Conservation (phyloP, 2,888 invertebrate species). For the Lochmaea capreae region DNA sequence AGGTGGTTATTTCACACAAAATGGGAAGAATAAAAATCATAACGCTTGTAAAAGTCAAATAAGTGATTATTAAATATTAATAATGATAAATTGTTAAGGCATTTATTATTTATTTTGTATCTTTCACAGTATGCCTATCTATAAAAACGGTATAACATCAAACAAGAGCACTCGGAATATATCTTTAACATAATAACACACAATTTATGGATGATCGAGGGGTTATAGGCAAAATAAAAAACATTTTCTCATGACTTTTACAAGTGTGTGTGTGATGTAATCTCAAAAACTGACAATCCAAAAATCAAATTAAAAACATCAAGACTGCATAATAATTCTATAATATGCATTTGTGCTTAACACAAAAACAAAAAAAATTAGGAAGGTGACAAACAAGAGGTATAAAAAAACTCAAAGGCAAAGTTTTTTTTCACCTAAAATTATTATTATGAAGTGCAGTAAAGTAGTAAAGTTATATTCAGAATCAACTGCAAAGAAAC, state of each 20-base stretch:
- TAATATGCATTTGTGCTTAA: background rate
- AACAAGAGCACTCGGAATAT: too few species aligned
- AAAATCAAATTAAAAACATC: background rate
- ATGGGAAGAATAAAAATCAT: background rate
- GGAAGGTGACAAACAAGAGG: constrained; percentile 34
- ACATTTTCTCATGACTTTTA: background rate
- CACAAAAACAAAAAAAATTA: constrained; percentile 17
- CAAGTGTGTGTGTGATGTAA: background rate
- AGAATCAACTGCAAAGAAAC: constrained; percentile 72
- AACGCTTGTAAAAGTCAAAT: constrained; percentile 3
- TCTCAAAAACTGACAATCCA: background rate
- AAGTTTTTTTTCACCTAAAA: constrained; percentile 69
- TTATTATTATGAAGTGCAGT: constrained; percentile 78
- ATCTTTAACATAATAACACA: too few species aligned
- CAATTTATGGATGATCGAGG: too few species aligned
- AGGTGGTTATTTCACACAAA: constrained; percentile 7
- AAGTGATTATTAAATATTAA: background rate
- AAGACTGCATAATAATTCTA: background rate
- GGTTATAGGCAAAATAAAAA: too few species aligned
- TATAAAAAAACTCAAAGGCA: constrained; percentile 29
- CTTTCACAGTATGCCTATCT: too few species aligned
- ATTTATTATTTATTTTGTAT: background rate
- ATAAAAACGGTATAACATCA: too few species aligned
- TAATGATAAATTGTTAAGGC: background rate
- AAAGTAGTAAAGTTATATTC: constrained; percentile 80